These are phyloP conservation scores for Perdita meconis DNA, from an alignment of 2,888 invertebrate species.

Conservation along the genomic window DNA sequence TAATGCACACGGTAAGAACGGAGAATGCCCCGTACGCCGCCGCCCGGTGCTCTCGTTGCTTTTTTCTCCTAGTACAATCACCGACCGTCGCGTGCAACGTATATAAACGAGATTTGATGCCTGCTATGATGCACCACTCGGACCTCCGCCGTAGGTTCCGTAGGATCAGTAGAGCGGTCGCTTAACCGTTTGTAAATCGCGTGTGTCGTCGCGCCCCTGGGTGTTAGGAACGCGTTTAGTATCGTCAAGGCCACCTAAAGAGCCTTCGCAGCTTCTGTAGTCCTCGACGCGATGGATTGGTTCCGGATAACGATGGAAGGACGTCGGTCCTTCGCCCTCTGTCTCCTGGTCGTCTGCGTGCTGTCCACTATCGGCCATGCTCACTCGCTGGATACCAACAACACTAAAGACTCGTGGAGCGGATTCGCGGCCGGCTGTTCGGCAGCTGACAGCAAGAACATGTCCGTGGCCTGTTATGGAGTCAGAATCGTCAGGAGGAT, in stretches of 20 bases:
- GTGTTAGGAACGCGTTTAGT: neutral
- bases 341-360: conserved; percentile 33
- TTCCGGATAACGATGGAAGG: conserved; percentile 7
- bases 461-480: conserved; percentile 85
- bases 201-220: neutral
- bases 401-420: conserved; percentile 66
- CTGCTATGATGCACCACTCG: conserved; percentile 70
- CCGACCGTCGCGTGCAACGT: conserved; percentile 69
- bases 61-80: conserved; percentile 75
- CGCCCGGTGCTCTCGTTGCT: conserved; percentile 66
- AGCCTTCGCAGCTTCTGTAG: neutral
- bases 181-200: neutral
- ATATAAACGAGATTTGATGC: conserved; percentile 74
- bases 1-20: conserved; percentile 65
- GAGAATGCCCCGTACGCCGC: conserved; percentile 60
- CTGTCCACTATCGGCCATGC: conserved; percentile 29
- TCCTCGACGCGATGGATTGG: conserved; percentile 48
- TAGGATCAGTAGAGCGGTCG: conserved; percentile 53
- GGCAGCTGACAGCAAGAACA: conserved; percentile 76
- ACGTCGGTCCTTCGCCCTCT: conserved; percentile 33
- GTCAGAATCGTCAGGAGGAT: conserved; percentile 85
- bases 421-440: conserved; percentile 71
- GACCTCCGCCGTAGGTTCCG: conserved; percentile 74
- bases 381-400: conserved; percentile 26
- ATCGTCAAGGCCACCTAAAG: neutral